Percentiles rank a stretch among this genome's conserved stretches.
These are phyloP conservation scores for Dermatophagoides farinae DNA, from an alignment of 1,140 invertebrate species.

Conservation along the genomic window DNA sequence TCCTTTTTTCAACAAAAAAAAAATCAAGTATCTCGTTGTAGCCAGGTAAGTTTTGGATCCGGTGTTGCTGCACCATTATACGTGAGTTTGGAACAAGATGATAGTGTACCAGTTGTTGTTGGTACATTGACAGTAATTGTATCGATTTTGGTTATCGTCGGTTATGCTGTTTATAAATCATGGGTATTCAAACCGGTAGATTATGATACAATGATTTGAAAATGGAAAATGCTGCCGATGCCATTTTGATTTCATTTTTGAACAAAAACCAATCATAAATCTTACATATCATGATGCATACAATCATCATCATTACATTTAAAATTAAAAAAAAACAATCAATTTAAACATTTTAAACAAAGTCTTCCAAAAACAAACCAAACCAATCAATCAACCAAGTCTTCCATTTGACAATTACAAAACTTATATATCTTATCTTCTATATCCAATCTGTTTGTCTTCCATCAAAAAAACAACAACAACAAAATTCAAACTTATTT, in stretches of 20 bases:
- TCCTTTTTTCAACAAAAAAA: conserved; percentile 8
- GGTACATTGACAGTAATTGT: conserved; percentile 61
- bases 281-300: no score
- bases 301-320: no score
- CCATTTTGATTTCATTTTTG: no score
- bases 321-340: no score
- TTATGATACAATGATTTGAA: conserved; percentile 75
- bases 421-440: neutral
- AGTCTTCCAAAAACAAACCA: neutral
- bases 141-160: conserved; percentile 51
- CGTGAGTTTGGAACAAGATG: conserved; percentile 32
- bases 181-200: conserved; percentile 72
- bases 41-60: conserved; percentile 20
- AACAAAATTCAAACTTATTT: no score
- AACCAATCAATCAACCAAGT: neutral
- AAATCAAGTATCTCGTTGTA: conserved; percentile 20
- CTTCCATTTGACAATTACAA: neutral
- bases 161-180: conserved; percentile 65
- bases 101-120: conserved; percentile 63
- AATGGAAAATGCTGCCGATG: no score
- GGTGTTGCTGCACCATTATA: conserved; percentile 18
- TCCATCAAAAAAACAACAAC: no score
- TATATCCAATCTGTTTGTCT: neutral
- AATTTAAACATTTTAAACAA: no score
- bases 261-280: no score